Evolutionary conservation across 92 coral and sea anemone genomes (phyloP).

Genomic region (Parazoanthus swiftii): DNA sequence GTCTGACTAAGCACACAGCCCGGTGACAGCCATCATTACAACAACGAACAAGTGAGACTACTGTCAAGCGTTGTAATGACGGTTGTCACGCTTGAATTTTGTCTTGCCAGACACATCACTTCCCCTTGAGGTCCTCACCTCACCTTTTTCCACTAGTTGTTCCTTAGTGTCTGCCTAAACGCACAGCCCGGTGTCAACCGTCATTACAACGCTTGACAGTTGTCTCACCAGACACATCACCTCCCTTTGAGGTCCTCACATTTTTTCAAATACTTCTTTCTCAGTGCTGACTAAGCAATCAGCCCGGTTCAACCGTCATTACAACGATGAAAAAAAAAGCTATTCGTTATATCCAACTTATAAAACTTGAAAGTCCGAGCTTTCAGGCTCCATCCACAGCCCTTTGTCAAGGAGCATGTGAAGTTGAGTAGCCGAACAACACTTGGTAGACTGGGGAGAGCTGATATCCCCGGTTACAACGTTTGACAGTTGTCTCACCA

Average conservation of each 20-base stretch:
- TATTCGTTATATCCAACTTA: no score
- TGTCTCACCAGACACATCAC: background rate
- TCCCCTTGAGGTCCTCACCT: background rate
- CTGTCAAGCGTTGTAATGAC: no score
- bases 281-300: no score
- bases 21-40: background rate
- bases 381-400: no score
- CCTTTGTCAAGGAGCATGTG: no score
- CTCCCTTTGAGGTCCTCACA: no score
- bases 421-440: no score
- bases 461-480: background rate
- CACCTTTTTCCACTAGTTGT: background rate
- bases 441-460: no score
- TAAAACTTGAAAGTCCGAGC: no score
- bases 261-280: background rate
- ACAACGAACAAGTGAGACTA: no score
- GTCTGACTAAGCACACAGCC: background rate
- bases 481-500: background rate
- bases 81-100: no score
- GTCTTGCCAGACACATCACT: background rate
- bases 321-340: background rate
- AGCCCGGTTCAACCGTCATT: constrained; percentile 6
- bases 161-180: background rate
- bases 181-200: background rate
- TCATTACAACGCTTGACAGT: background rate